A percentile compares a stretch with the other conserved stretches of the same genome.
Evolutionary conservation across 2,797 vertebrate genomes (phyloP).

Genomic region (Serranus cabrilla): DNA sequence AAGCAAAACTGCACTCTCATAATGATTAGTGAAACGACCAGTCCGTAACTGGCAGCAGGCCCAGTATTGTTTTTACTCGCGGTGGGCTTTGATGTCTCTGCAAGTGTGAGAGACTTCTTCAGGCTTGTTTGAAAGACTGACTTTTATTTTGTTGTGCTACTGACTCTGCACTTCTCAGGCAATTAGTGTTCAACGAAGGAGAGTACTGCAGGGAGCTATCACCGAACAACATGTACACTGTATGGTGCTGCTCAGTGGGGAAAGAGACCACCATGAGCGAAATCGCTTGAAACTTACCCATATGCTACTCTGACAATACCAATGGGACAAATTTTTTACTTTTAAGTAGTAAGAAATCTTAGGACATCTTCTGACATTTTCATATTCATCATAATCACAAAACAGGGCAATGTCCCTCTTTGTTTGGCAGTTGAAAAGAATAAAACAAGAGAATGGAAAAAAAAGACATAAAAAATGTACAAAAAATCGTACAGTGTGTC

Average conservation of each 20-base stretch:
- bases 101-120: constrained; percentile 64
- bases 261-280: constrained; percentile 35
- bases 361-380: neutral
- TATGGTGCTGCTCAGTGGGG: constrained; percentile 16
- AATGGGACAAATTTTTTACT: neutral
- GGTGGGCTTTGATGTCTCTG: constrained; percentile 66
- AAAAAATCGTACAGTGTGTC: no score
- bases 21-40: constrained; percentile 72
- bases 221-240: constrained; percentile 30
- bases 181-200: constrained; percentile 63
- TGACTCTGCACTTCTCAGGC: constrained; percentile 66
- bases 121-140: constrained; percentile 42
- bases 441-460: no score
- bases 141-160: constrained; percentile 66
- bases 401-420: no score
- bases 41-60: constrained; percentile 54
- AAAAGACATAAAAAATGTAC: no score
- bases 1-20: constrained; percentile 66
- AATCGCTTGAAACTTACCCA: constrained; percentile 14
- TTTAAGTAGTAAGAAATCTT: neutral
- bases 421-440: no score
- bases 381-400: neutral
- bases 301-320: neutral
- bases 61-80: constrained; percentile 55
- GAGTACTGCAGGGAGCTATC: constrained; percentile 50